A percentile compares a stretch with the other conserved stretches of the same genome.
These are phyloP conservation scores for Limnephilus marmoratus DNA, from an alignment of 2,888 invertebrate species.

Conservation along the genomic window DNA sequence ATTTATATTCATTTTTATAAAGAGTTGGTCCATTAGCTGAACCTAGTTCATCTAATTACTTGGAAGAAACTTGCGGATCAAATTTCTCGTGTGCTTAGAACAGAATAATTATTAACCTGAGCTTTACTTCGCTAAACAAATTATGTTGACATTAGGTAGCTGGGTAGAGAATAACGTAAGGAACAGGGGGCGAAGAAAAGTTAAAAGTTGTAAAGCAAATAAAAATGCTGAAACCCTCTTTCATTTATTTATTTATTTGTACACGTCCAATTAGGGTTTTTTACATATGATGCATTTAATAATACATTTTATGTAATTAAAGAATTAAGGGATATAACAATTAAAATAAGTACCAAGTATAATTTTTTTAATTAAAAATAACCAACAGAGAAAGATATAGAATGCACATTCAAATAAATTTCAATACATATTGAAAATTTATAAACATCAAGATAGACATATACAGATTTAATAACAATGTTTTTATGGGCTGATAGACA, in stretches of 20 bases:
- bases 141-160: background rate
- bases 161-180: background rate
- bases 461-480: no score
- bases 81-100: conserved; percentile 24
- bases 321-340: no score
- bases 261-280: no score
- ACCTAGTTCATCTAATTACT: background rate
- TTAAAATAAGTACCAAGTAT: no score
- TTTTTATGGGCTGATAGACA: no score
- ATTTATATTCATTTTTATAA: conserved; percentile 62
- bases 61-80: conserved; percentile 1
- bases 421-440: no score
- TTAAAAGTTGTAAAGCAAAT: background rate
- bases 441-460: no score
- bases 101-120: conserved; percentile 1
- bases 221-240: background rate
- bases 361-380: no score
- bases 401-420: no score
- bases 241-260: background rate
- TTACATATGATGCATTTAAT: no score
- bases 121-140: background rate
- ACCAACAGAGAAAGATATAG: no score
- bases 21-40: conserved; percentile 46
- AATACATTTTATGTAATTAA: no score
- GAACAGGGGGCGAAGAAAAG: background rate